phyloP scores from a whole-genome alignment of 2,113 vertebrate genomes.

The Xenus cinereus region DNA sequence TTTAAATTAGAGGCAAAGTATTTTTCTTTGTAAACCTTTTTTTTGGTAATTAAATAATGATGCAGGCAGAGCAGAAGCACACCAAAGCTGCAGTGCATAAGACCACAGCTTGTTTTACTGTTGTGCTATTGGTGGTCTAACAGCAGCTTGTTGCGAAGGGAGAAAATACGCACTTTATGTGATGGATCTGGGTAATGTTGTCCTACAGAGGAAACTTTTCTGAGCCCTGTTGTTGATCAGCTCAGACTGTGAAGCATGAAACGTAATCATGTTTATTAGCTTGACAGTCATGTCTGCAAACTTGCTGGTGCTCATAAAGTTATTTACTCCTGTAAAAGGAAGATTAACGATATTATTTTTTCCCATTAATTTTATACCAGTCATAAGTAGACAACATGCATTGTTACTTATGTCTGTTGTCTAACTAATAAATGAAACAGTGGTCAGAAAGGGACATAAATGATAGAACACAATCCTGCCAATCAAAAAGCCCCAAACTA shows the following conservation, averaged over 20 bases:
- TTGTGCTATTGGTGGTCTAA: background rate
- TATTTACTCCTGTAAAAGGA: background rate
- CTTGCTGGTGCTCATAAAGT: background rate
- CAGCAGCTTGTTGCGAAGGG: background rate
- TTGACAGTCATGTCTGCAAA: background rate
- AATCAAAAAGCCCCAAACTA: background rate
- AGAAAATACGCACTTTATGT: background rate
- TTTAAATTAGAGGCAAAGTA: background rate
- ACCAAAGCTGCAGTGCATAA: accelerated
- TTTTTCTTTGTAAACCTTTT: background rate
- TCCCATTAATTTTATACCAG: background rate
- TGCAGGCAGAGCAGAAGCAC: background rate
- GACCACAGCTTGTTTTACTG: background rate
- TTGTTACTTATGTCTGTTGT: background rate
- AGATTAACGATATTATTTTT: background rate
- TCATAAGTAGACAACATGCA: background rate
- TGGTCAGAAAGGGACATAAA: background rate
- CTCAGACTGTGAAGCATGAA: background rate
- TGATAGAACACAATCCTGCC: background rate
- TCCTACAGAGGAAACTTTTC: background rate
- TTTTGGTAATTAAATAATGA: background rate
- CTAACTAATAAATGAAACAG: background rate
- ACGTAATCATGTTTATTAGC: background rate
- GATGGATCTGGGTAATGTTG: background rate
- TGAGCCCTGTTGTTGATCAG: background rate